Percentiles rank a stretch among this genome's conserved stretches.
These are phyloP conservation scores for Clarias magur DNA, from an alignment of 2,113 vertebrate species.

Conservation along the genomic window DNA sequence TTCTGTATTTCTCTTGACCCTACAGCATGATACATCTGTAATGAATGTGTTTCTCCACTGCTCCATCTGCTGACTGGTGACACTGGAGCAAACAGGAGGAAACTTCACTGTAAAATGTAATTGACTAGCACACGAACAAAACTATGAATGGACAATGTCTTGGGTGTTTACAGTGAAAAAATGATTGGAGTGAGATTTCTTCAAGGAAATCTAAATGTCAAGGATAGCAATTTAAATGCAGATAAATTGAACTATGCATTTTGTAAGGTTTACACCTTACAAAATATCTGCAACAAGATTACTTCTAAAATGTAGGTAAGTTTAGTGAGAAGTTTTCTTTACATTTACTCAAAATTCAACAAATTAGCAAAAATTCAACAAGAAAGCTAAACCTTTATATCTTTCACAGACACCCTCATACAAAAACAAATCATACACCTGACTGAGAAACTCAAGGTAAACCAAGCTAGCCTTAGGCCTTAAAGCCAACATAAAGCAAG, in stretches of 20 bases:
- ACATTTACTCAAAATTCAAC: neutral
- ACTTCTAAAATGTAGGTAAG: neutral
- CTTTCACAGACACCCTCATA: neutral
- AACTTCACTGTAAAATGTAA: neutral
- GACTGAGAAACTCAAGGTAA: neutral
- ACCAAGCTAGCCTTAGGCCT: neutral
- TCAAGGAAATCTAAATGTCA: neutral
- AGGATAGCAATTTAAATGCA: neutral
- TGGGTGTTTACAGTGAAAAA: neutral
- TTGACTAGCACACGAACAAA: neutral
- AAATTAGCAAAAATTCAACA: neutral
- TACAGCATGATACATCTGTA: slow-evolving; percentile 21
- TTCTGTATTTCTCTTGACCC: slow-evolving; percentile 2
- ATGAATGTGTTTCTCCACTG: slow-evolving; percentile 10
- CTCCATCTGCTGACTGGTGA: slow-evolving; percentile 2
- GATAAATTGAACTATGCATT: neutral
- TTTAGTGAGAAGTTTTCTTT: neutral
- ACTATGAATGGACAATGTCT: neutral
- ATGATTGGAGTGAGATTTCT: neutral
- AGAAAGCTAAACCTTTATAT: neutral
- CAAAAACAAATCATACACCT: neutral
- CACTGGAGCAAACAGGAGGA: neutral
- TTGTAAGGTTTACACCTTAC: neutral
- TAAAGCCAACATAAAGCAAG: neutral
- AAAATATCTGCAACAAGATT: neutral